phyloP scores from a whole-genome alignment of 2,888 invertebrate species.

The Penaeus monodon region DNA sequence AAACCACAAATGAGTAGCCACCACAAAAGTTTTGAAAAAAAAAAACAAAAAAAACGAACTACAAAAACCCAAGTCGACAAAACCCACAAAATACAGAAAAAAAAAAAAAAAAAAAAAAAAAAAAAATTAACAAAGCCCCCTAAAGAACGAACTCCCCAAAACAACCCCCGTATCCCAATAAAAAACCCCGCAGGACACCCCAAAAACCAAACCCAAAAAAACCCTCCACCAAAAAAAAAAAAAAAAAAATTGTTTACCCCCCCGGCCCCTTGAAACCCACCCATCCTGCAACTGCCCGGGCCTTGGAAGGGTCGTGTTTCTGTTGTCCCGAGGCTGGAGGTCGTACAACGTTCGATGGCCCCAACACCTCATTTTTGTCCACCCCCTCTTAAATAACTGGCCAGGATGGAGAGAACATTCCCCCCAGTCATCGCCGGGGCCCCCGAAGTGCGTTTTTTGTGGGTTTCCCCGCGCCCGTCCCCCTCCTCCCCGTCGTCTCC shows the following conservation, averaged over 20 bases:
- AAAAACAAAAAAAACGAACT: no score
- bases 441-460: not conserved
- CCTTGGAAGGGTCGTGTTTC: slow-evolving; percentile 94
- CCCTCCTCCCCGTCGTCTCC: no score
- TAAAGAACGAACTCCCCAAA: no score
- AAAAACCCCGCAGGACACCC: not conserved
- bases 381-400: slow-evolving; percentile 65
- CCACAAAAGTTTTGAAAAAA: no score
- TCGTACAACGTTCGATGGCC: slow-evolving; percentile 87
- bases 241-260: not conserved
- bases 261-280: slow-evolving; percentile 75
- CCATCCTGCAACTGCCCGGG: slow-evolving; percentile 93
- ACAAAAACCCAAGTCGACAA: no score
- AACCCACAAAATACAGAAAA: no score
- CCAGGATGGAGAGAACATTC: not conserved
- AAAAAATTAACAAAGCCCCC: no score
- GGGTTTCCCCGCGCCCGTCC: no score
- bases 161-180: not conserved
- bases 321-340: slow-evolving; percentile 74
- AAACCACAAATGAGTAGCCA: no score
- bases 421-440: not conserved
- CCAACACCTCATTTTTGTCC: slow-evolving; percentile 68
- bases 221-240: not conserved
- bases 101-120: no score
- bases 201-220: not conserved